Evolutionary conservation across 2,888 invertebrate genomes (phyloP).

Genomic region (Sicus ferrugineus): DNA sequence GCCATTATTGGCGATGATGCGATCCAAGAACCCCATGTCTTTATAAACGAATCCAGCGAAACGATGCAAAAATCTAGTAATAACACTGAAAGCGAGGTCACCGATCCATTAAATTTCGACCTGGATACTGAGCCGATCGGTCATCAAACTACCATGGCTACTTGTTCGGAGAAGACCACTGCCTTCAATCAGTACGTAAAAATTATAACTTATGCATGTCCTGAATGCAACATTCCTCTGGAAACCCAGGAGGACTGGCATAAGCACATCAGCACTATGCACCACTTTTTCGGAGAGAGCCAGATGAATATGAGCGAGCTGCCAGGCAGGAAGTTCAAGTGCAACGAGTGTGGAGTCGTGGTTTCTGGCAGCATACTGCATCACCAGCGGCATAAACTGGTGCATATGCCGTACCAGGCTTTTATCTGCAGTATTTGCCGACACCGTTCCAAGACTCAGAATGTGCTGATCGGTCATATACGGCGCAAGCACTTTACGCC

Average conservation of each 20-base stretch:
- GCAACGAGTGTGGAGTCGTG: conserved; percentile 32
- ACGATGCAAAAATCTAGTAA: too few relatives aligned
- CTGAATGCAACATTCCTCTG: conserved; percentile 40
- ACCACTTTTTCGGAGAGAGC: conserved; percentile 36
- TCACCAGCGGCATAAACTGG: conserved; percentile 39
- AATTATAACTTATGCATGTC: conserved; percentile 40
- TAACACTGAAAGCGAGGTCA: too few relatives aligned
- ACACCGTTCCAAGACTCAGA: conserved; percentile 31
- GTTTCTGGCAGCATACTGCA: conserved; percentile 5
- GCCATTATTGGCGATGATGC: too few relatives aligned
- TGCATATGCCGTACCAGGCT: conserved; percentile 39
- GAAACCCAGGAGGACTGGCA: conserved; percentile 36
- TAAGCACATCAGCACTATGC: conserved; percentile 34
- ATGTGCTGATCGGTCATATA: conserved; percentile 37
- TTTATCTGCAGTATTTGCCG: conserved; percentile 40
- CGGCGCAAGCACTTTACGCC: conserved; percentile 36
- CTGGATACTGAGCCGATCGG: conserved; percentile 5
- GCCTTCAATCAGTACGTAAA: conserved; percentile 36
- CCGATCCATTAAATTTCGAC: not conserved
- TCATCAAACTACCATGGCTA: conserved; percentile 20
- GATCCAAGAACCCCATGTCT: too few relatives aligned
- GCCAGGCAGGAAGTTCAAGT: too few relatives aligned
- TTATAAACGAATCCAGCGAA: too few relatives aligned
- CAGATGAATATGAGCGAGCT: conserved; percentile 31
- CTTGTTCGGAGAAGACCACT: conserved; percentile 24